Conservation (phyloP, 2,797 vertebrate genomes). For the Lacerta agilis region DNA sequence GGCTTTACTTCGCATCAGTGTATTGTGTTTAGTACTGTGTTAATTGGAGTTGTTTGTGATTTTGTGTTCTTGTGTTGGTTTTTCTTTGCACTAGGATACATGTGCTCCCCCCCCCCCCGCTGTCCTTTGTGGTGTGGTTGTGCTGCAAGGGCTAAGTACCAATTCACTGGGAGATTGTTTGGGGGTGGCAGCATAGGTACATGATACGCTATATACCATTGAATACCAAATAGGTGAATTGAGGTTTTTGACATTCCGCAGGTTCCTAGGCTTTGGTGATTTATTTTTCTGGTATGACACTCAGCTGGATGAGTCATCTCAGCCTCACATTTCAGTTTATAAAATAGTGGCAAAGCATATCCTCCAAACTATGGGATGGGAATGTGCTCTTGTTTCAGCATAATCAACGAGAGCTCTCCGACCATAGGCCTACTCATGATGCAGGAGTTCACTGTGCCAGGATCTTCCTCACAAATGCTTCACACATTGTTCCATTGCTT, state of each 20-base stretch:
- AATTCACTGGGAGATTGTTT: conserved; percentile 57
- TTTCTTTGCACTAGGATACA: conserved; percentile 48
- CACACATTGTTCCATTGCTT: background rate
- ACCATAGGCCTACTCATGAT: background rate
- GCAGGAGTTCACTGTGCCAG: background rate
- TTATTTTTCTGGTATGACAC: conserved; percentile 22
- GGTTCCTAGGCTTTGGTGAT: conserved; percentile 31
- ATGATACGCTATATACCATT: conserved; percentile 63
- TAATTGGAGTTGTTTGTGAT: background rate
- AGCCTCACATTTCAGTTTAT: conserved; percentile 48
- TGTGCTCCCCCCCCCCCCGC: conserved; percentile 53
- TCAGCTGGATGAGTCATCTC: conserved; percentile 26
- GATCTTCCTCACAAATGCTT: background rate
- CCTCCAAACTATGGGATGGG: conserved; percentile 20
- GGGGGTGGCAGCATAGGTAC: conserved; percentile 56
- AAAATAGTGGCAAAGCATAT: background rate
- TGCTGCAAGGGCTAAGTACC: conserved; percentile 63
- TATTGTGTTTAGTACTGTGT: background rate
- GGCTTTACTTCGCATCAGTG: background rate
- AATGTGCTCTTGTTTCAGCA: conserved; percentile 10
- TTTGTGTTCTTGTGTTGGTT: conserved; percentile 43
- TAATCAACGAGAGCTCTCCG: background rate
- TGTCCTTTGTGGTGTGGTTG: conserved; percentile 48
- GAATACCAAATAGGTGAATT: conserved; percentile 56
- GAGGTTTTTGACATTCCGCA: conserved; percentile 43